Conservation (phyloP, 2,113 vertebrate species). For the Microcebus lehilahytsara region DNA sequence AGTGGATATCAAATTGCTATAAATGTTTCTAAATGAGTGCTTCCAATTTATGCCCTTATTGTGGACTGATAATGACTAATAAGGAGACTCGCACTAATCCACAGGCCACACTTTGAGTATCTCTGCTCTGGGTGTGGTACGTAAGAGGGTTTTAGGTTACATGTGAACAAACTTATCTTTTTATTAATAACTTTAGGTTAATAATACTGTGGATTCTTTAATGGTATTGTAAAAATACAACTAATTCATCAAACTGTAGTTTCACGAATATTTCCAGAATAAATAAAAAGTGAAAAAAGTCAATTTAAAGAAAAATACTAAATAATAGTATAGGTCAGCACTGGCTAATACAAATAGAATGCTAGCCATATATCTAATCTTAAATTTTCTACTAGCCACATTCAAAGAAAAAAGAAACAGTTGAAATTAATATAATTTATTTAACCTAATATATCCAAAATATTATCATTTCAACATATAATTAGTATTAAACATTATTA, state of each 20-base stretch:
- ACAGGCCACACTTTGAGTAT: background rate
- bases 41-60: background rate
- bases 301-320: conserved; percentile 26
- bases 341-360: conserved; percentile 36
- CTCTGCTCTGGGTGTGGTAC: background rate
- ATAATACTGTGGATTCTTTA: background rate
- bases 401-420: background rate
- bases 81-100: background rate
- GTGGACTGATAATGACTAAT: background rate
- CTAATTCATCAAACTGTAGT: background rate
- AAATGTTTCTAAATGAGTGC: background rate
- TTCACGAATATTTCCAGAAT: conserved; percentile 30
- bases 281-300: conserved; percentile 22
- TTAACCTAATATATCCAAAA: background rate
- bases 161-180: background rate
- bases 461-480: conserved; percentile 4
- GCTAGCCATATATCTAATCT: background rate
- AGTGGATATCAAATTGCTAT: background rate
- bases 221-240: conserved; percentile 43
- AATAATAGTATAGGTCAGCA: background rate
- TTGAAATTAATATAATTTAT: background rate
- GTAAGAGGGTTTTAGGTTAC: conserved; percentile 14
- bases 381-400: conserved; percentile 11
- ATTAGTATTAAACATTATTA: background rate
- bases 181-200: conserved; percentile 6